Evolutionary conservation across 2,888 invertebrate species (phyloP).

Genomic region (Agrochola lota): DNA sequence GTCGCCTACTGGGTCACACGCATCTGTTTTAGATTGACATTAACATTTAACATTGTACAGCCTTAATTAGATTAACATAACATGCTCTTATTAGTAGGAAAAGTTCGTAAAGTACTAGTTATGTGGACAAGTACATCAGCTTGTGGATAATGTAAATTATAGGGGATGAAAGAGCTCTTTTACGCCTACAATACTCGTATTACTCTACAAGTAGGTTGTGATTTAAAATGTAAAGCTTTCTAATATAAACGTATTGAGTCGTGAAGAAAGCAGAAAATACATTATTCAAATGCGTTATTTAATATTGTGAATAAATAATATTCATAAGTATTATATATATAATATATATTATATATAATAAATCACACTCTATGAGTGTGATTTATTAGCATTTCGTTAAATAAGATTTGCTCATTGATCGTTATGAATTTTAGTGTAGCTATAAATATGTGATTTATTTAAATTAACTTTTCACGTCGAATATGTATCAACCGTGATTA

Average conservation of each 20-base stretch:
- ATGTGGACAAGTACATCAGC: no score
- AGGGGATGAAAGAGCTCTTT: neutral
- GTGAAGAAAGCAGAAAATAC: constrained; percentile 23
- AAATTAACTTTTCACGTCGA: neutral
- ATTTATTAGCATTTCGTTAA: constrained; percentile 9
- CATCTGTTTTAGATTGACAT: constrained; percentile 48
- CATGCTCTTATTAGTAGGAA: constrained; percentile 15
- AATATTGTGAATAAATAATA: constrained; percentile 17
- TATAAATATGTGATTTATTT: neutral
- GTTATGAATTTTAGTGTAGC: neutral
- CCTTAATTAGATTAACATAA: constrained; percentile 50
- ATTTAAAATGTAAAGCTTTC: no score
- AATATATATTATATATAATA: no score
- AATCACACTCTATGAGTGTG: no score
- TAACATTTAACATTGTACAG: constrained; percentile 39
- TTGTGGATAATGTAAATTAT: no score
- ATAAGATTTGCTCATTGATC: constrained; percentile 13
- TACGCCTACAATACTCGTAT: no score
- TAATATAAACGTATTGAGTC: neutral
- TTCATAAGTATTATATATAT: neutral
- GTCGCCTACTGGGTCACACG: constrained; percentile 57
- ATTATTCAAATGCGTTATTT: constrained; percentile 4
- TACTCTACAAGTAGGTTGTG: no score
- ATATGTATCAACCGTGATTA: neutral
- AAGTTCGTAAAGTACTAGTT: neutral